Base-by-base conservation (phyloP, 2,888 invertebrate genomes). In the Hartigia nigra region DNA sequence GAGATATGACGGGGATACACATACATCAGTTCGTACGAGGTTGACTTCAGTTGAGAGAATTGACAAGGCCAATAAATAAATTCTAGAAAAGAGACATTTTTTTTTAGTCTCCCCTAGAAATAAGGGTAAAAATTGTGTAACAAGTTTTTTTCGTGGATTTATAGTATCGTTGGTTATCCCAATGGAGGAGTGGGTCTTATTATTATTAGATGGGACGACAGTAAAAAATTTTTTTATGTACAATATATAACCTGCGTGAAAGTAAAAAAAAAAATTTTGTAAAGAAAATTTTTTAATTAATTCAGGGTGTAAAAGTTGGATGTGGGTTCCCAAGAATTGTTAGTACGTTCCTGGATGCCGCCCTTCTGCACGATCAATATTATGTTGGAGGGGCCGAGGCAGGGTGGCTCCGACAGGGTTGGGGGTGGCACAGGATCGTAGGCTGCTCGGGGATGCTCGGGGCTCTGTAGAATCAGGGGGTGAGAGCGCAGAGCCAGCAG, bases 341-440 rank as follows among this genome's bases (percentile, higher is more conserved):
- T 81, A 84, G 82, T 88, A 90, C 91, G 89, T 79, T 83, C 88
- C 88, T 91, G 91, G 88, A 88, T 88, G 89, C 91, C 91, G 90
- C 91, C 91, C 91, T 91, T 91, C 90, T 89, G 90, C 87, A 87
- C 90, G 91, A 91, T 91, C 91, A 91, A 91, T 91, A 91, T 91
- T 89, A 88, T 88, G 87, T 86, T 90, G 91, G 91, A 91, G 91
- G 91, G 91, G 90, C 84, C 85, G 88, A 86, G 85, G 85, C 83
- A 83, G 84, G 86, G 84, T 81, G 82, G 83, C 81, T 81, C 81
- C 77, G 55, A 81, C 81, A 85, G 86, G 83, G 87, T 84, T 81
- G 85, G 85, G 82, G 84, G 83, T 83, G 75, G 75, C 78, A 69
- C 55, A 55, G 55, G 55, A 55, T 55, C 55, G 55, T 55, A 55